Evolutionary conservation across 2,888 invertebrate species (phyloP), one percentile per base, ranked within the genome.

Genomic region (Mystacides longicornis): DNA sequence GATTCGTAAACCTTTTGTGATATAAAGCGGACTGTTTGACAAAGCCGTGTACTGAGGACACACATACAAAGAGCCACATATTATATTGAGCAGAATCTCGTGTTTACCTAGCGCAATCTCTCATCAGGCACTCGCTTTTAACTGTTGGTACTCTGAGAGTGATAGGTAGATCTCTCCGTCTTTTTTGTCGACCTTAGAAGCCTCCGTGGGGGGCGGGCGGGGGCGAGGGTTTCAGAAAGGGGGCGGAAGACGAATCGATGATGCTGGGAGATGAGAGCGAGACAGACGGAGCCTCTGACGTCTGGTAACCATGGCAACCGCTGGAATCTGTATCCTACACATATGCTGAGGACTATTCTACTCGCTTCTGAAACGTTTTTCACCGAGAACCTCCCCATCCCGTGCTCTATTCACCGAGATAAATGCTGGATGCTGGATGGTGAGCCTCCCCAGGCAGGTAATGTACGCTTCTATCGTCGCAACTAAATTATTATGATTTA

Each of bases 221-320:
- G 19, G 20, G 23, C 19, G 22, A 37, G 27, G 52, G 16, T 48
- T 49, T 22, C 16, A 42, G 54, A 37, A 23, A 23, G 51, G 55
- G 50, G 58, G 55, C 53, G 55, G 60, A 60, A 60, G 60, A 60
- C 60, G 60, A 60, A 60, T 60, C 60, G 59, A 60, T 60, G 60
- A 60, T 59, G 60, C 58, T 50, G 60, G 37, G 56, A 60, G 60
- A 60, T 60, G 60, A 58, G 58, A 58, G 55, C 56, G 60, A 58
- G 60, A 58, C 56, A 59, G 60, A 60, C 55, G 52, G 49, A 59
- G 51, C 48, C 53, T 54, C 60, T 60, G 60, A 60, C 59, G 60
- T 59, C 60, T 59, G 54, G 60, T 60, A 52, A 49, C 56, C 57
- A 60, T 60, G 59, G 60, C 48, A 55, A 60, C 60, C 23, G 51